Evolutionary conservation across 2,888 invertebrate genomes (phyloP), one percentile per base, ranked within the genome.

Genomic region (Drosophila demipolita): DNA sequence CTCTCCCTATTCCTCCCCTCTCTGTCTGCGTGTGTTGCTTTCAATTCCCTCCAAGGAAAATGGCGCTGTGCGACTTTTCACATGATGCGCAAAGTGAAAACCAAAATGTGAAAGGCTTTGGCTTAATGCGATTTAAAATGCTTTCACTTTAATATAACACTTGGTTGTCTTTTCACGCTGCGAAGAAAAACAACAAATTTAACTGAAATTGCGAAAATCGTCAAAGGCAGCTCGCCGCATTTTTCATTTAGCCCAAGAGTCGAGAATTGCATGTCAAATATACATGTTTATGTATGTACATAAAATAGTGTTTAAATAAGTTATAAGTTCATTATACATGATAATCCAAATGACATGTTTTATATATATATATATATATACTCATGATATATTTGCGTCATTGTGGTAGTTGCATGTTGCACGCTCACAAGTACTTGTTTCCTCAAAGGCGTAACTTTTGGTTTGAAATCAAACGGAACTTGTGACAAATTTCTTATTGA

Each of bases 81-180:
- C 40, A 23, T 66, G 67, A 63, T 65, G 80, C 60, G 65, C 79
- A 75, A 79, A 79, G 72, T 79, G 75, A 75, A 79, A 68, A 59
- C 68, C 53, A 62, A 65, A 66, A 52, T 63, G 69, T 45, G 68
- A 60, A 82, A 82, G 78, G 84, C 84, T 73, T 67, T 15, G 59
- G 69, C 74, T 78, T 87, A 84, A 84, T 82, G 82, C 78, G 73
- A 84, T 79, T 61, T 76, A 79, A 81, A 85, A 85, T 75, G 88
- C 83, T 75, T 79, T 68, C 70, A 74, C 68, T 75, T 84, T 61
- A 71, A 68, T 73, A 73, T 71, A 81, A 76, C 79, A 73, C 73
- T 67, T 80, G 75, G 75, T 65, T 59, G 74, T 64, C 49, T 17
- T 20, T 40, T 8, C 8, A 23, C 8, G 15, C 15, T 15, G 23